A percentile compares a stretch with the other conserved stretches of the same genome.
These are phyloP conservation scores for Apotomis betuletana DNA, from an alignment of 2,888 invertebrate genomes.

Conservation along the genomic window DNA sequence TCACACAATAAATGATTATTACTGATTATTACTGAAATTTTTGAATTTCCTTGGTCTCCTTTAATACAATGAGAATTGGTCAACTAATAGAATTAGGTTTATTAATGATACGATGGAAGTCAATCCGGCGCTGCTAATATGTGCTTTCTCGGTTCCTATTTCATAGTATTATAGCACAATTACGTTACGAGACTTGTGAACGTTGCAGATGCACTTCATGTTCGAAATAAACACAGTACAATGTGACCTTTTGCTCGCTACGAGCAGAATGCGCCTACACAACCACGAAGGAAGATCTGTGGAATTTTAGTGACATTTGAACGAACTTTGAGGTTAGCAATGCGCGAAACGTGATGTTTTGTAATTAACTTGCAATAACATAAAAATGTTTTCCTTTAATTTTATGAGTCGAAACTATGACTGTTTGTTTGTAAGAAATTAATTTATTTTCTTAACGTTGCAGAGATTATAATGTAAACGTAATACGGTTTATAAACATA, in stretches of 20 bases:
- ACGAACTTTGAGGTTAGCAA: constrained; percentile 33
- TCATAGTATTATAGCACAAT: constrained; percentile 36
- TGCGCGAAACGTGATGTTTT: not conserved
- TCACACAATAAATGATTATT: too few relatives aligned
- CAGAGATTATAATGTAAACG: too few relatives aligned
- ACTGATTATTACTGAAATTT: too few relatives aligned
- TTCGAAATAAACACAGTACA: constrained; percentile 40
- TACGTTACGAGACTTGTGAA: constrained; percentile 39
- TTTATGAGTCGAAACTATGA: too few relatives aligned
- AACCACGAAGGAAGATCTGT: constrained; percentile 29
- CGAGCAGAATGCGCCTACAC: constrained; percentile 33
- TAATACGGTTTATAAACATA: too few relatives aligned
- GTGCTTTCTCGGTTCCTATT: constrained; percentile 26
- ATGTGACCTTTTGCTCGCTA: constrained; percentile 37
- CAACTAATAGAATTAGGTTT: not conserved
- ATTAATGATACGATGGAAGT: not conserved
- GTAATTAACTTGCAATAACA: constrained; percentile 1
- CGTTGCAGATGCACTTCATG: constrained; percentile 40
- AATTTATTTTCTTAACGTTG: too few relatives aligned
- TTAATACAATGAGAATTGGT: too few relatives aligned
- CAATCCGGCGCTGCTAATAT: constrained; percentile 24
- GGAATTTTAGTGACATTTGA: constrained; percentile 38
- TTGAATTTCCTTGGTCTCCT: too few relatives aligned
- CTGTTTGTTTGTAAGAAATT: not conserved
- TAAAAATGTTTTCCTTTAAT: not conserved